phyloP scores from a whole-genome alignment of 2,888 invertebrate species.

The Margaritifera margaritifera region DNA sequence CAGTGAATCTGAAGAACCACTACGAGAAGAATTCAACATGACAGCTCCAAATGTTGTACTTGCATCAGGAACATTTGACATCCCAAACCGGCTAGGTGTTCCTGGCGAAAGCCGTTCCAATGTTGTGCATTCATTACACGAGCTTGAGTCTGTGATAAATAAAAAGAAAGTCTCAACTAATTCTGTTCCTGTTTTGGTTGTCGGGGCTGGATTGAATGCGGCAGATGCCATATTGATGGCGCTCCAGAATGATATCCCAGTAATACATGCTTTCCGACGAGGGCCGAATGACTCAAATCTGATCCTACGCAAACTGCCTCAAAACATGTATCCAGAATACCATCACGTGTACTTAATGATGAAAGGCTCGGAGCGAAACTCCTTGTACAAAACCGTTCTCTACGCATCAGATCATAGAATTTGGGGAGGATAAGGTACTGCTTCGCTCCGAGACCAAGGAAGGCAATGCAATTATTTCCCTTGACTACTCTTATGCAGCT shows the following conservation, averaged over 20 bases:
- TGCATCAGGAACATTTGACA: constrained; percentile 85
- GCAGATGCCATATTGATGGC: constrained; percentile 90
- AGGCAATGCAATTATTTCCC: constrained; percentile 43
- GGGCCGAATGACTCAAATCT: constrained; percentile 69
- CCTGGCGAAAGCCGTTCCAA: constrained; percentile 75
- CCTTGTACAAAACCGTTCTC: constrained; percentile 84
- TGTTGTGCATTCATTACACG: constrained; percentile 76
- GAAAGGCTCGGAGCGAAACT: constrained; percentile 77
- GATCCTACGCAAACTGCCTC: constrained; percentile 78
- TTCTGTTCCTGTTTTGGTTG: constrained; percentile 81
- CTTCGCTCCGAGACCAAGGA: constrained; percentile 43
- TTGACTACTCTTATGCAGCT: constrained; percentile 80
- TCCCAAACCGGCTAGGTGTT: constrained; percentile 82
- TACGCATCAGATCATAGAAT: constrained; percentile 78
- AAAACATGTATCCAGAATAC: constrained; percentile 89
- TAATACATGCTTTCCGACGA: constrained; percentile 82
- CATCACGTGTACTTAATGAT: constrained; percentile 84
- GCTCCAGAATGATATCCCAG: constrained; percentile 77
- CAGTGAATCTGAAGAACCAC: constrained; percentile 23
- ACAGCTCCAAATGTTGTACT: constrained; percentile 82
- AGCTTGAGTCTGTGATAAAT: constrained; percentile 74
- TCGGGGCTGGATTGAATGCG: constrained; percentile 92
- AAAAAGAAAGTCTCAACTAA: constrained; percentile 46
- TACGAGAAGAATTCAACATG: constrained; percentile 77
- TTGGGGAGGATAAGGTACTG: constrained; percentile 67